These are phyloP conservation scores for Myodes glareolus DNA, from an alignment of 2,113 vertebrate genomes.

Conservation along the genomic window DNA sequence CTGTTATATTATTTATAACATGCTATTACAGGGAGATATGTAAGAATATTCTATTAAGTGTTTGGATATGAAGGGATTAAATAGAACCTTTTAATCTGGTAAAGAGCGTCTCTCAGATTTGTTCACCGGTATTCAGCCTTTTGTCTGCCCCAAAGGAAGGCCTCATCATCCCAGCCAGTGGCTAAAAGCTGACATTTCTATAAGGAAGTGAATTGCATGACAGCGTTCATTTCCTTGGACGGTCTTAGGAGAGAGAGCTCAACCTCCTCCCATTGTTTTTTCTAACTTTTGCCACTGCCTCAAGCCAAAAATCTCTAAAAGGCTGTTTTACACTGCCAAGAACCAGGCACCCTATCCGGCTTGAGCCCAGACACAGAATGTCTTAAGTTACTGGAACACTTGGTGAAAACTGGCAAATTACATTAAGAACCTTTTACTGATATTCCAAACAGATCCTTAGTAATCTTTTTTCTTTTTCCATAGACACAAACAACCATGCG, in stretches of 20 bases:
- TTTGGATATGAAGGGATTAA: slow-evolving; percentile 12
- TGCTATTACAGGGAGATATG: background rate
- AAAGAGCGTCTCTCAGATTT: background rate
- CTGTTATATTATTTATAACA: background rate
- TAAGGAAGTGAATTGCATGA: slow-evolving; percentile 22
- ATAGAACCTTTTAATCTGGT: slow-evolving; percentile 30
- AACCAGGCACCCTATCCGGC: background rate
- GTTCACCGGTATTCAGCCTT: background rate
- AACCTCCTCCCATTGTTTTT: background rate
- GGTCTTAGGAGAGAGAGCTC: slow-evolving; percentile 2
- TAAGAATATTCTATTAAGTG: background rate
- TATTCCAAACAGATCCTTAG: background rate
- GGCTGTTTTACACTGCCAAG: slow-evolving; percentile 13
- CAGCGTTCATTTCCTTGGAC: slow-evolving; percentile 12
- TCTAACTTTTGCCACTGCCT: slow-evolving; percentile 5
- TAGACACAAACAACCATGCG: background rate
- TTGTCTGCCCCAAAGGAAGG: background rate
- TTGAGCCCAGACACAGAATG: background rate
- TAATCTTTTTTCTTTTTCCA: background rate
- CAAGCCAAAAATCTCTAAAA: background rate
- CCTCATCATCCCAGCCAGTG: background rate
- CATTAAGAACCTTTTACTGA: slow-evolving; percentile 20
- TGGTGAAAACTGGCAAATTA: slow-evolving; percentile 3
- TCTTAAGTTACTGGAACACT: slow-evolving; percentile 41
- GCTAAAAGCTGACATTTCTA: slow-evolving; percentile 52